Conservation (phyloP, 2,113 vertebrate genomes). For the Pogonocichla stellata region DNA sequence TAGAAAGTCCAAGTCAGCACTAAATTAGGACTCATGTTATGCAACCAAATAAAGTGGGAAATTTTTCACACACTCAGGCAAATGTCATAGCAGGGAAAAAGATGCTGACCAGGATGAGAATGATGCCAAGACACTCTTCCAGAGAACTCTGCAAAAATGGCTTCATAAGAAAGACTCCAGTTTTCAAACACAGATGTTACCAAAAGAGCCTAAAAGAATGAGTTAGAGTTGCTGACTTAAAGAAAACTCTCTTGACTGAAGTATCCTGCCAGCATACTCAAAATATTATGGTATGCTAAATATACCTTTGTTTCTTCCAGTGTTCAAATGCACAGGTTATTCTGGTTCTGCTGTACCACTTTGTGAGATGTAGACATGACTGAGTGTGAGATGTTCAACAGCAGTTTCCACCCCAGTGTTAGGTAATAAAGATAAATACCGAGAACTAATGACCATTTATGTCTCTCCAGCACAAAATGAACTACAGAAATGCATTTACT, state of each 20-base stretch:
- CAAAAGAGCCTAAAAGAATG: background rate
- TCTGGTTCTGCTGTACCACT: background rate
- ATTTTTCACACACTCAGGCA: slow-evolving; percentile 10
- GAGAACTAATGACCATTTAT: background rate
- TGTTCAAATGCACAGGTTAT: background rate
- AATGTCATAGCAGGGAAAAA: slow-evolving; percentile 11
- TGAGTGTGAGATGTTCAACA: background rate
- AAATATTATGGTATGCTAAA: background rate
- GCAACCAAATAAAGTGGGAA: background rate
- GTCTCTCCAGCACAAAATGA: background rate
- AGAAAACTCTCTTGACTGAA: background rate
- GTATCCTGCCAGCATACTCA: background rate
- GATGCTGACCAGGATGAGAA: slow-evolving; percentile 6
- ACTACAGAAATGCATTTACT: background rate
- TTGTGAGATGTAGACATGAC: background rate
- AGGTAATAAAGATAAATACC: background rate
- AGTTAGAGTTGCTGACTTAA: background rate
- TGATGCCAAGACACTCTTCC: slow-evolving; percentile 8
- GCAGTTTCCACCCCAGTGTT: background rate
- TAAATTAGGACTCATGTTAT: background rate
- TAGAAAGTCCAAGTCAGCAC: background rate
- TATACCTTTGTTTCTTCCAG: background rate
- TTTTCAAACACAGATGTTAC: background rate
- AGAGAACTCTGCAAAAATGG: background rate
- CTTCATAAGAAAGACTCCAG: background rate